Evolutionary conservation across 2,113 vertebrate genomes (phyloP), one percentile per base, ranked within the genome.

Genomic region (Nerophis lumbriciformis): DNA sequence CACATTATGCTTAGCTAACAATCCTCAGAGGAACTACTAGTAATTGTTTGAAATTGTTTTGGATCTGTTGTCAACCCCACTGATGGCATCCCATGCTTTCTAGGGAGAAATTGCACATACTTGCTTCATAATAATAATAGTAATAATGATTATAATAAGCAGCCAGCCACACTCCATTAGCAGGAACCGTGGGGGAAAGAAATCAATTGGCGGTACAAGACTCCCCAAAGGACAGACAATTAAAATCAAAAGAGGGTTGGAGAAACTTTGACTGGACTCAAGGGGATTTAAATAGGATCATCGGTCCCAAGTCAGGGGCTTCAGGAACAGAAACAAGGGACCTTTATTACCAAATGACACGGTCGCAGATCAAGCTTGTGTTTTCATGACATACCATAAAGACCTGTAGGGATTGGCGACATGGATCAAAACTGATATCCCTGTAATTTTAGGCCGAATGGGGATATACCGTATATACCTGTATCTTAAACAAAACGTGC

Each of bases 201-300:
- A 88, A 85, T 88, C 87, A 87, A 88, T 86, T 82, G 83, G 57
- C 78, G 16, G 69, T 35, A 72, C 78, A 73, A 37, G 47, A 65
- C 59, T 85, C 82, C 72, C 82, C n/a, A 55, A 70, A 83, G 83
- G 19, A 38, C 57, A 13, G 67, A 66, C 81, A 89, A 85, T 89
- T 90, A 85, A 79, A 85, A 61, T 74, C 69, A 76, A 71, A 75
- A 52, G 49, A 61, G 64, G 72, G 69, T 80, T 53, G 50, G 55
- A 35, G 47, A 39, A 57, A 53, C 48, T 84, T 84, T 72, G 71
- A 69, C 11, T 59, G 84, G 83, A 80, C 77, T 80, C 64, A 1
- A 61, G 63, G 63, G 71, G 63, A 61, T 64, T 7, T 63, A 57
- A 69, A 48, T 57, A 60, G 60, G 48, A 69, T 58, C 50, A 10